phyloP scores from a whole-genome alignment of 2,888 invertebrate genomes.

The Cheilosia vulpina region DNA sequence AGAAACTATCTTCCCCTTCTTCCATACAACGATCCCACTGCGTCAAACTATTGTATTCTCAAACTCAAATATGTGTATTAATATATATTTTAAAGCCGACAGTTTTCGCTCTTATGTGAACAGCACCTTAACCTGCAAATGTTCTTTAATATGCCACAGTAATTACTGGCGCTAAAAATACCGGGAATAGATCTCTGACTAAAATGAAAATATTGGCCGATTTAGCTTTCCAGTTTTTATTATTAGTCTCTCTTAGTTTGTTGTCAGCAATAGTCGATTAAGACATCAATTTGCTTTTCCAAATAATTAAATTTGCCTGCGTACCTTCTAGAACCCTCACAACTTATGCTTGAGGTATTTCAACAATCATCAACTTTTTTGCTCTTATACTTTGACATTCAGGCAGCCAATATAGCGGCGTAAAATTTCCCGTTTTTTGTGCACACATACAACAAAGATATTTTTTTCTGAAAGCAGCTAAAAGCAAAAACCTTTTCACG shows the following conservation, averaged over 20 bases:
- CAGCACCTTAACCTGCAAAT: too few relatives aligned
- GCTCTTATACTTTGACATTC: slow-evolving; percentile 38
- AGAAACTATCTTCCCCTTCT: too few relatives aligned
- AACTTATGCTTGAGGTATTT: neutral
- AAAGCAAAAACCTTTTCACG: slow-evolving; percentile 67
- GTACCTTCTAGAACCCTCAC: neutral
- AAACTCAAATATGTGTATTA: too few relatives aligned
- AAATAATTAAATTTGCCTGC: neutral
- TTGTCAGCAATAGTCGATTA: too few relatives aligned
- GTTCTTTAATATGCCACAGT: too few relatives aligned
- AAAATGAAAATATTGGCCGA: neutral
- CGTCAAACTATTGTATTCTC: too few relatives aligned
- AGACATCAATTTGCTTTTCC: too few relatives aligned
- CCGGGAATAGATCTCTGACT: neutral
- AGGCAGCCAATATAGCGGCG: slow-evolving; percentile 22
- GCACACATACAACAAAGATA: slow-evolving; percentile 22
- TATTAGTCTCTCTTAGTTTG: too few relatives aligned
- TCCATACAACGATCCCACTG: too few relatives aligned
- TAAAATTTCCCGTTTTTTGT: slow-evolving; percentile 60
- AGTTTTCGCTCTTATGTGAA: too few relatives aligned
- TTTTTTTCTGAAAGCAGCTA: slow-evolving; percentile 46
- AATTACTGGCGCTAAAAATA: neutral
- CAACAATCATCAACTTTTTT: slow-evolving; percentile 7
- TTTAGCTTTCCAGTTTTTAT: neutral
- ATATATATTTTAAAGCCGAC: too few relatives aligned